phyloP scores from a whole-genome alignment of 1,140 invertebrate species.

The Coenobita brevimanus region DNA sequence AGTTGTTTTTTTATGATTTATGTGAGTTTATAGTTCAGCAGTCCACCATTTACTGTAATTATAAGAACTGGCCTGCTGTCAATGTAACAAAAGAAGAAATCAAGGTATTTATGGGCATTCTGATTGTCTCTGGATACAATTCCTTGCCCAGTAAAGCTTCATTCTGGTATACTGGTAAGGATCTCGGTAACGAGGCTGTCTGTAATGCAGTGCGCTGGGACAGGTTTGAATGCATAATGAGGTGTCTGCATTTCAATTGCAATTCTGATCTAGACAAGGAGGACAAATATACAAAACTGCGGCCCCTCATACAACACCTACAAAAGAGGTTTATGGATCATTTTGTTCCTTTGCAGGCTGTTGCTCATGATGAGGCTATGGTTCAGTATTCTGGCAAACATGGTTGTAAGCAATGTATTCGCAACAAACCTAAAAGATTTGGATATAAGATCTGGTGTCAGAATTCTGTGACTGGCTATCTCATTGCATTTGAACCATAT shows the following conservation, averaged over 20 bases:
- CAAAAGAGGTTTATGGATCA: not conserved
- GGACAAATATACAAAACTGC: not conserved
- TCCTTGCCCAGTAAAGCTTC: not conserved
- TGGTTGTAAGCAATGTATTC: not conserved
- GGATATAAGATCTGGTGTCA: not conserved
- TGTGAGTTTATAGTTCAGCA: not conserved
- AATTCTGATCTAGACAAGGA: not conserved
- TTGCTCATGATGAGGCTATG: constrained; percentile 12
- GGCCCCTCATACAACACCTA: not conserved
- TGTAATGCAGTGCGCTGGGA: no score
- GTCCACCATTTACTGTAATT: not conserved
- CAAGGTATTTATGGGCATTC: not conserved
- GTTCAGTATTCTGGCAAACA: not conserved
- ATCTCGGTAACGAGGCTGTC: not conserved
- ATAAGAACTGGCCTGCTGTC: no score
- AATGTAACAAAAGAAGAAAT: not conserved
- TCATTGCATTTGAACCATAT: not conserved
- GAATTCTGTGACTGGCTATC: not conserved
- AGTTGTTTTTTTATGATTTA: not conserved
- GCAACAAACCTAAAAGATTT: not conserved
- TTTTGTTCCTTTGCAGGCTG: not conserved
- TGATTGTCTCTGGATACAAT: no score
- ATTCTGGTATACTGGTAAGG: not conserved
- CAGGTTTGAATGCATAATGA: not conserved
- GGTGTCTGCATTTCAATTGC: not conserved